Evolutionary conservation across 1,140 invertebrate species (phyloP).

Genomic region (Aphidius ervi): DNA sequence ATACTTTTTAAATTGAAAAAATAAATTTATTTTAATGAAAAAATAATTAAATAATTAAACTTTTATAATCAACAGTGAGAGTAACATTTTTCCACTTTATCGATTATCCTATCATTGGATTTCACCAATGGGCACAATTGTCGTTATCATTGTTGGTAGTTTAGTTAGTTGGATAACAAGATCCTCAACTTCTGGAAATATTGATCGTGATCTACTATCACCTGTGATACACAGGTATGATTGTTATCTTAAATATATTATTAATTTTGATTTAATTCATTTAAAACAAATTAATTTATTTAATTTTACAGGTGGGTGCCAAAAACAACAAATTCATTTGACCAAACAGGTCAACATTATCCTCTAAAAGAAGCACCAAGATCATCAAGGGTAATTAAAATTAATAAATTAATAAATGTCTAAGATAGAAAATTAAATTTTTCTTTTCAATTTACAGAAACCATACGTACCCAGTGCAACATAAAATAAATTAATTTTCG

Average conservation of each 20-base stretch:
- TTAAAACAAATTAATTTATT: too few relatives aligned
- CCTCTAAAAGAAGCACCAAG: too few relatives aligned
- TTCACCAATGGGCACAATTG: slow-evolving; percentile 61
- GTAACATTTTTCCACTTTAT: slow-evolving; percentile 64
- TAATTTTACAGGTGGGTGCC: too few relatives aligned
- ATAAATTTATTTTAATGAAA: slow-evolving; percentile 5
- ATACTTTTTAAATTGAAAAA: slow-evolving; percentile 12
- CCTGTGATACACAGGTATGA: slow-evolving; percentile 56
- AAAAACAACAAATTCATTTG: too few relatives aligned
- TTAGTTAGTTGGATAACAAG: slow-evolving; percentile 67
- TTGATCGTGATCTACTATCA: slow-evolving; percentile 61
- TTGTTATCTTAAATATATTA: background rate
- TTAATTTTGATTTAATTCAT: background rate
- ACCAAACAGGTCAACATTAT: too few relatives aligned
- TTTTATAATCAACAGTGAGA: slow-evolving; percentile 33
- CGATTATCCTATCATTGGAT: slow-evolving; percentile 75
- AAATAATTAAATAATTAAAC: background rate
- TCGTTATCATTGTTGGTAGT: slow-evolving; percentile 63
- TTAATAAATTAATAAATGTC: too few relatives aligned
- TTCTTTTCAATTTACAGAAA: too few relatives aligned
- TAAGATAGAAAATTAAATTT: too few relatives aligned
- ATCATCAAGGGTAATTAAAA: too few relatives aligned
- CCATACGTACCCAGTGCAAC: too few relatives aligned
- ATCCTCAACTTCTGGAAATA: slow-evolving; percentile 52
- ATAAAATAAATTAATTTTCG: too few relatives aligned